Conservation (phyloP, 2,113 vertebrate species). For the Romanogobio albipinnatus region DNA sequence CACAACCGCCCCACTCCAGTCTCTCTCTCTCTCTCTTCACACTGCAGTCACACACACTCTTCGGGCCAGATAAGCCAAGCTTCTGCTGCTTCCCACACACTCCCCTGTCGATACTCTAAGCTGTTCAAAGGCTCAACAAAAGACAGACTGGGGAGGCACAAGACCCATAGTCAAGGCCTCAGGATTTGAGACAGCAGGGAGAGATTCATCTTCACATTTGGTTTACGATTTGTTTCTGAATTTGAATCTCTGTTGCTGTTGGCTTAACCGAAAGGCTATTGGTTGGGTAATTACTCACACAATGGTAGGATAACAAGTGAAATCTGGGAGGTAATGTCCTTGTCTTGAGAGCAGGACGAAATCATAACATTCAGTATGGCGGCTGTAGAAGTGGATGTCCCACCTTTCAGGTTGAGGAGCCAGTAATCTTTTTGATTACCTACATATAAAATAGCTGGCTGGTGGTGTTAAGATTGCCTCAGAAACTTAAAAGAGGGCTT, state of each 20-base stretch:
- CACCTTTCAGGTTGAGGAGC: not conserved
- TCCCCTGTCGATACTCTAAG: slow-evolving; percentile 67
- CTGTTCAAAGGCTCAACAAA: slow-evolving; percentile 63
- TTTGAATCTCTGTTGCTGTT: slow-evolving; percentile 63
- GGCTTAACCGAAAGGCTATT: slow-evolving; percentile 32
- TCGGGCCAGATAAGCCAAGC: slow-evolving; percentile 67
- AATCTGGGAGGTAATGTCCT: not conserved
- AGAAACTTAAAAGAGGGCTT: not conserved
- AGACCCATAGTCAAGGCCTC: slow-evolving; percentile 45
- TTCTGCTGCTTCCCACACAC: slow-evolving; percentile 75
- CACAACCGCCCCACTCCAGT: slow-evolving; percentile 11
- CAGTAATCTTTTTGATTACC: not conserved
- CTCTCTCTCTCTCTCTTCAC: slow-evolving; percentile 47
- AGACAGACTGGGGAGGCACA: slow-evolving; percentile 61
- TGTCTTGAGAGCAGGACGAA: not conserved
- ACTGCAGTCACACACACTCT: slow-evolving; percentile 54
- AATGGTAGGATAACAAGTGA: slow-evolving; percentile 28
- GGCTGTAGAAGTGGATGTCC: not conserved
- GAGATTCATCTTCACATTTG: slow-evolving; percentile 30
- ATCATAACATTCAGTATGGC: not conserved
- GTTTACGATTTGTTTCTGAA: slow-evolving; percentile 36
- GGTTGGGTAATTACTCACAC: slow-evolving; percentile 27
- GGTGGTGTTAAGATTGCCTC: not conserved
- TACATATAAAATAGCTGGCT: not conserved
- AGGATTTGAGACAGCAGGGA: slow-evolving; percentile 39